Percentiles rank a stretch among this genome's conserved stretches.
These are phyloP conservation scores for Rhynchomys soricoides DNA, from an alignment of 2,113 vertebrate species.

Conservation along the genomic window DNA sequence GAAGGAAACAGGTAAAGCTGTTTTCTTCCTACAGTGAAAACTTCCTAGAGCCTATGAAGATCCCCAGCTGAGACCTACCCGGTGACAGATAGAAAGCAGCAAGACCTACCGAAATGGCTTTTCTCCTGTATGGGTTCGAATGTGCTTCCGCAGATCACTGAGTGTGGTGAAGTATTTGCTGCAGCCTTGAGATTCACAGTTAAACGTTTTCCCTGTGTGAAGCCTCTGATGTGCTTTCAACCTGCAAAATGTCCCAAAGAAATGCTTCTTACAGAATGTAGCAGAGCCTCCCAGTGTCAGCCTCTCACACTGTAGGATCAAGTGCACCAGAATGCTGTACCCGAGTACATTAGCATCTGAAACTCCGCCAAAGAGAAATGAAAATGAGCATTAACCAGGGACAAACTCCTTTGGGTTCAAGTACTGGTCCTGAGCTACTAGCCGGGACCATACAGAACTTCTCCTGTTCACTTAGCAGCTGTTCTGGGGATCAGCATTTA, in stretches of 20 bases:
- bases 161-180: constrained; percentile 99
- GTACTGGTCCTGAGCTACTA: background rate
- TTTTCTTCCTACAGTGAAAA: constrained; percentile 11
- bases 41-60: background rate
- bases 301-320: background rate
- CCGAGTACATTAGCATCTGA: background rate
- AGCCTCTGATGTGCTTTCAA: constrained; percentile 99
- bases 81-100: background rate
- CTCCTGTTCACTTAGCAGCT: background rate
- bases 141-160: constrained; percentile 99
- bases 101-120: constrained; percentile 95
- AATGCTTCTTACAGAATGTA: background rate
- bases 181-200: constrained; percentile 99
- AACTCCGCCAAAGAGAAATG: background rate
- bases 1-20: background rate
- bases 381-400: background rate
- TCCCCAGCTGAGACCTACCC: background rate
- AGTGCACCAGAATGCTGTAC: background rate
- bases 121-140: constrained; percentile 98
- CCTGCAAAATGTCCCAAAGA: constrained; percentile 85
- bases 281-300: background rate
- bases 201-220: constrained; percentile 99
- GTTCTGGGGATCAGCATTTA: background rate
- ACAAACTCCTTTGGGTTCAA: background rate
- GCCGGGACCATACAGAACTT: background rate